Conservation (phyloP, 2,113 vertebrate species). For the Sinocyclocheilus anshuiensis region DNA sequence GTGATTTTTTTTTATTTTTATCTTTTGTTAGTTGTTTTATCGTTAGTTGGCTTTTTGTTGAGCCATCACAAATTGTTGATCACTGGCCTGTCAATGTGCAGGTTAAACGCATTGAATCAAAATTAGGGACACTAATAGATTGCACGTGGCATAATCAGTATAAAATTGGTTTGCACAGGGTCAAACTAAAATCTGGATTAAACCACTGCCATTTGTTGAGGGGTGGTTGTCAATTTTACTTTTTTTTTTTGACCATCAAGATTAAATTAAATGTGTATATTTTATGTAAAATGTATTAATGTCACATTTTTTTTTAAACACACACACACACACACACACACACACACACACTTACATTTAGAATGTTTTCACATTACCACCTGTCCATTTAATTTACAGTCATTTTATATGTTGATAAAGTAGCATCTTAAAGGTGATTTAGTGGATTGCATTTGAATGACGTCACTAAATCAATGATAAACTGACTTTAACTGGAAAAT, state of each 20-base stretch:
- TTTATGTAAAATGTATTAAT: not conserved
- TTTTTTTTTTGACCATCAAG: not conserved
- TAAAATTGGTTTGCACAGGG: not conserved
- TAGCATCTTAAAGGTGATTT: not conserved
- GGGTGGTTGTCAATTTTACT: not conserved
- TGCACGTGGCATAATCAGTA: constrained; percentile 14
- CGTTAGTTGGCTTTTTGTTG: not conserved
- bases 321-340: too few relatives aligned
- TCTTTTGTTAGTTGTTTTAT: not conserved
- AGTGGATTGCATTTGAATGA: not conserved
- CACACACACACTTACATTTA: not conserved
- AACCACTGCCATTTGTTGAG: not conserved
- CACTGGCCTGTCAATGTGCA: not conserved
- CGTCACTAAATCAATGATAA: too few relatives aligned
- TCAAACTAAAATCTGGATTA: constrained; percentile 2
- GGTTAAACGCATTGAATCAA: not conserved
- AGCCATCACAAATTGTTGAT: not conserved
- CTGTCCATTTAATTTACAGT: not conserved
- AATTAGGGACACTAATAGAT: constrained; percentile 24
- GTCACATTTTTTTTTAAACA: too few relatives aligned
- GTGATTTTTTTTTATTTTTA: not conserved
- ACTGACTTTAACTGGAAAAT: too few relatives aligned
- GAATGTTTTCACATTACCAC: not conserved
- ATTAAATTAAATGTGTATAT: not conserved
- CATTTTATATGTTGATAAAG: not conserved